Percentiles rank a stretch among this genome's conserved stretches.
Evolutionary conservation across 1,140 invertebrate genomes (phyloP).

Genomic region (Cepaea nemoralis): DNA sequence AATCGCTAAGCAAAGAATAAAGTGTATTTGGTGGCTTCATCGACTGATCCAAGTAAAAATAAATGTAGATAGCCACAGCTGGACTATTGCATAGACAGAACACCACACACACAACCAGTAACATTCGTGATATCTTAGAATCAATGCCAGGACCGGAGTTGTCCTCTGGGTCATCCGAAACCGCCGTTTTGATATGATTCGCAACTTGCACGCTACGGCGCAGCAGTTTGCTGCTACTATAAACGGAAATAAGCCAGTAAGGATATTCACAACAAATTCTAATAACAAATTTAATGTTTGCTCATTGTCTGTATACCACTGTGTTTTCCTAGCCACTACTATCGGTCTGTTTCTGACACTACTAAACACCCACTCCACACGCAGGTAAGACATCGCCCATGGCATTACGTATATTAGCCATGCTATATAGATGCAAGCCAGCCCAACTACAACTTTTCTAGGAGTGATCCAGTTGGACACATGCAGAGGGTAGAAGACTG

Average conservation of each 20-base stretch:
- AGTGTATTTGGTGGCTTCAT: background rate
- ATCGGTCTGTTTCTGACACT: background rate
- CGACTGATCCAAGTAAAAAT: background rate
- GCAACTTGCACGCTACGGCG: background rate
- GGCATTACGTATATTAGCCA: background rate
- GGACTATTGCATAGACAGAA: background rate
- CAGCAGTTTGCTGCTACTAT: background rate
- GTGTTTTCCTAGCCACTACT: background rate
- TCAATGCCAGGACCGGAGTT: background rate
- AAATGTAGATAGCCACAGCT: background rate
- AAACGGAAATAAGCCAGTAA: background rate
- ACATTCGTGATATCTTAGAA: background rate
- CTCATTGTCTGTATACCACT: background rate
- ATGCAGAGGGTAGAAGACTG: background rate
- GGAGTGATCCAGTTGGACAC: background rate
- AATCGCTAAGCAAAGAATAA: background rate
- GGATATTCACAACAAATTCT: background rate
- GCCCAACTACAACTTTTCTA: background rate
- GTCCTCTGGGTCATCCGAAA: background rate
- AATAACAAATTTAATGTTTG: background rate
- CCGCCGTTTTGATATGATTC: background rate
- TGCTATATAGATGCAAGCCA: background rate
- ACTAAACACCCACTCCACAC: background rate
- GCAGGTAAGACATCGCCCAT: background rate
- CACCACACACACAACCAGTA: background rate